A percentile compares a stretch with the other conserved stretches of the same genome.
phyloP scores from a whole-genome alignment of 2,888 invertebrate genomes.

The Sisyra terminalis region DNA sequence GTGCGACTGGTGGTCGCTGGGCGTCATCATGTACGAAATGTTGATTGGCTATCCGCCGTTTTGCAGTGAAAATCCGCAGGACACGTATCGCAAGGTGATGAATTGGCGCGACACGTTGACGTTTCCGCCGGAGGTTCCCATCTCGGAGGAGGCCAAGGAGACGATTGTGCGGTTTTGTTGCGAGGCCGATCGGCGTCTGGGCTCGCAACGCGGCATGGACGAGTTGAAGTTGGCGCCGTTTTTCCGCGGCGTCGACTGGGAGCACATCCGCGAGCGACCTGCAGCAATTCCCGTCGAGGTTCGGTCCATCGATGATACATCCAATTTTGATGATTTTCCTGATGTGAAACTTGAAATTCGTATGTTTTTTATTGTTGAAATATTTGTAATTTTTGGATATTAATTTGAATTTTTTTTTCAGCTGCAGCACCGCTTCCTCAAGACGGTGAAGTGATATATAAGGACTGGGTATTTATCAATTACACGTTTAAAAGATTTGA shows the following conservation, averaged over 20 bases:
- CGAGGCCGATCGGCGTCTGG: slow-evolving; percentile 84
- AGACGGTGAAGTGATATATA: slow-evolving; percentile 82
- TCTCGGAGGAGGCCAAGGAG: slow-evolving; percentile 93
- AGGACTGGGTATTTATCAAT: slow-evolving; percentile 99
- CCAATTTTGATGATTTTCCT: slow-evolving; percentile 99
- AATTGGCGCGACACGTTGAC: slow-evolving; percentile 97
- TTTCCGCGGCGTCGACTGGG: slow-evolving; percentile 98
- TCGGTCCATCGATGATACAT: slow-evolving; percentile 97
- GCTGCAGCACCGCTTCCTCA: slow-evolving; percentile 77
- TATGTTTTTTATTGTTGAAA: slow-evolving; percentile 44
- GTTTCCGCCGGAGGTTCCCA: slow-evolving; percentile 98
- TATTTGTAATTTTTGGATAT: too few relatives aligned
- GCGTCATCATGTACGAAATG: slow-evolving; percentile 99
- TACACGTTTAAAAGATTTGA: slow-evolving; percentile 99
- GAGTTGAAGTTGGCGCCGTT: slow-evolving; percentile 87
- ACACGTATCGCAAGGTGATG: slow-evolving; percentile 96
- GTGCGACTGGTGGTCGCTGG: slow-evolving; percentile 99
- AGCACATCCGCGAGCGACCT: slow-evolving; percentile 94
- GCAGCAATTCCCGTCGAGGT: slow-evolving; percentile 97
- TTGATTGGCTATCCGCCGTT: slow-evolving; percentile 99
- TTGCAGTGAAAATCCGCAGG: slow-evolving; percentile 96
- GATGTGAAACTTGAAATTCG: slow-evolving; percentile 97
- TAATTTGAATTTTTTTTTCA: slow-evolving; percentile 25
- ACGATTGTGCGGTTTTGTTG: slow-evolving; percentile 94
- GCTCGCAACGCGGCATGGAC: slow-evolving; percentile 78